Percentiles rank a stretch among this genome's conserved stretches.
Evolutionary conservation across 2,797 vertebrate species (phyloP).

Genomic region (Enteromius unitaeniatus): DNA sequence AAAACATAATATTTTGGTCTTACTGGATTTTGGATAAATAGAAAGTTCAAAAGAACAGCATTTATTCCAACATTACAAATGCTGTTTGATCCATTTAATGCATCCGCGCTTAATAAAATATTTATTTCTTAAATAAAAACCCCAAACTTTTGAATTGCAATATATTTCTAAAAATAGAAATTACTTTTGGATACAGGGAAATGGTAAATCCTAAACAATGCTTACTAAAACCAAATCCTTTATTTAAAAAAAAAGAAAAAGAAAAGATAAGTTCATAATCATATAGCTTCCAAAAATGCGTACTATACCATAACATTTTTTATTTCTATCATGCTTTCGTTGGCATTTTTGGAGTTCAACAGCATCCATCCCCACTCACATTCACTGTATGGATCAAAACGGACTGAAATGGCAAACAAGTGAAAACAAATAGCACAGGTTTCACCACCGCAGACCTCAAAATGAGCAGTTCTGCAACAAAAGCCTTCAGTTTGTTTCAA

Average conservation of each 20-base stretch:
- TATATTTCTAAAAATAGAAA: background rate
- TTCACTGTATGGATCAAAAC: background rate
- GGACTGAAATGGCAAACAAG: conserved; percentile 7
- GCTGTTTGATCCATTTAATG: background rate
- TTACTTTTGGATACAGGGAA: background rate
- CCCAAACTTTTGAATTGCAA: background rate
- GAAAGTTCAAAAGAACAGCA: background rate
- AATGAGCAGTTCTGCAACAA: background rate
- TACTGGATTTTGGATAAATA: background rate
- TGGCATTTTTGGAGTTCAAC: background rate
- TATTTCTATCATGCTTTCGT: background rate
- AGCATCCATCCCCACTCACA: background rate
- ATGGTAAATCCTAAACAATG: background rate
- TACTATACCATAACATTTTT: background rate
- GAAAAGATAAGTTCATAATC: too few relatives aligned
- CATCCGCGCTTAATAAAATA: background rate
- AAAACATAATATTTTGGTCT: background rate
- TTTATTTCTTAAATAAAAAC: background rate
- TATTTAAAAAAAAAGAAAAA: background rate
- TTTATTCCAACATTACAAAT: background rate
- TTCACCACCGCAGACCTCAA: background rate
- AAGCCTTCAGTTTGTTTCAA: background rate
- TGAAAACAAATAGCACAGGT: background rate
- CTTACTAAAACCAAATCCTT: background rate
- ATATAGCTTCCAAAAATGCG: background rate